Percentiles rank a stretch among this genome's conserved stretches.
phyloP scores from a whole-genome alignment of 64 coral and sea anemone genomes.

The Stichodactyla mertensii region DNA sequence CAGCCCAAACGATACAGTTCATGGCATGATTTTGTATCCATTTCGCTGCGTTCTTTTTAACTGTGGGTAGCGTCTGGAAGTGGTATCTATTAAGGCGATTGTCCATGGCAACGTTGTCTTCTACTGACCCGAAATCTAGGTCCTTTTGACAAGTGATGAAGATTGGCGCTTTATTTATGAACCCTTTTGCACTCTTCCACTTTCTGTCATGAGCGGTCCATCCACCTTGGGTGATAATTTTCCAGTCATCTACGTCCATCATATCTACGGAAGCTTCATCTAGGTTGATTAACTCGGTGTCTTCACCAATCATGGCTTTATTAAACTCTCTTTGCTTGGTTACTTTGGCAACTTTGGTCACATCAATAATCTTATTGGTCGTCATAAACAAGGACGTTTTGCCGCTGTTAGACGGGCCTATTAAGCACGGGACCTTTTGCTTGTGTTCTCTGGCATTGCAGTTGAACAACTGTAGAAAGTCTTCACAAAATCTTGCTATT shows the following conservation, averaged over 20 bases:
- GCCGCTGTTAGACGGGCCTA: background rate
- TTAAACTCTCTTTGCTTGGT: constrained; percentile 30
- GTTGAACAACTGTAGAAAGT: constrained; percentile 15
- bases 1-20: constrained; percentile 23
- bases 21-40: background rate
- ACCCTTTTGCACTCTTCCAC: background rate
- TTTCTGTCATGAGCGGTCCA: constrained; percentile 31
- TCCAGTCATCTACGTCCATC: constrained; percentile 19
- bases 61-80: constrained; percentile 1
- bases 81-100: background rate
- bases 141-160: background rate
- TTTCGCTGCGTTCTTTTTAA: background rate
- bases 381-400: background rate
- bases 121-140: background rate
- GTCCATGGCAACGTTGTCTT: constrained; percentile 18
- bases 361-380: constrained; percentile 1
- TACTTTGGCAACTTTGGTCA: background rate
- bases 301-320: constrained; percentile 20
- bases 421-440: background rate
- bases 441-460: constrained; percentile 22
- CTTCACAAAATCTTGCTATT: background rate
- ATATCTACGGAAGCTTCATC: background rate
- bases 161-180: constrained; percentile 21
- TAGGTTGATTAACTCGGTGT: constrained; percentile 12
- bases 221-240: constrained; percentile 10